These are phyloP conservation scores for Ooceraea biroi DNA, from an alignment of 1,140 invertebrate species.

Conservation along the genomic window DNA sequence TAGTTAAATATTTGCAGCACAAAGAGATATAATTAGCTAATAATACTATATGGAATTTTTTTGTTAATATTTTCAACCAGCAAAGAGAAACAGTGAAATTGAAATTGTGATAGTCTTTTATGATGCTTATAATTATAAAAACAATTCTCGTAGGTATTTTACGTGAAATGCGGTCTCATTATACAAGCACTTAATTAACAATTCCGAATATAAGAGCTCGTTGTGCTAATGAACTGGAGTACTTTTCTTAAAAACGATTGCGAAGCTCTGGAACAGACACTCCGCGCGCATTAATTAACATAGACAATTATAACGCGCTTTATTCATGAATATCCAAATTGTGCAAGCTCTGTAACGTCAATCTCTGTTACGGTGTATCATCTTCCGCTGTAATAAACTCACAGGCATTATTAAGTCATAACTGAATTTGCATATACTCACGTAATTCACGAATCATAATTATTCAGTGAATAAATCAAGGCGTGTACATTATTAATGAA, in stretches of 20 bases:
- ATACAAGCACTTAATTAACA: constrained; percentile 15
- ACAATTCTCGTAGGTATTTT: too few species aligned
- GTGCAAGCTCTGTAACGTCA: not conserved
- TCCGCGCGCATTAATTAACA: constrained; percentile 12
- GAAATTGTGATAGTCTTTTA: too few species aligned
- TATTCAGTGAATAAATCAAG: constrained; percentile 15
- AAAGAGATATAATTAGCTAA: too few species aligned
- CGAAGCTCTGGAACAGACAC: not conserved
- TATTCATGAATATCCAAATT: constrained; percentile 8
- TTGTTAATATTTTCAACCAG: not conserved
- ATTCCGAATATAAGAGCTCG: not conserved
- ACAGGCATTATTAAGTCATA: constrained; percentile 28
- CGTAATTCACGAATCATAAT: not conserved
- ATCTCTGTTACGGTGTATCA: not conserved
- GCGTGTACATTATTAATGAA: not conserved
- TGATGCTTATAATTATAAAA: too few species aligned
- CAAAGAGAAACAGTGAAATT: not conserved
- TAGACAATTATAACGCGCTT: not conserved
- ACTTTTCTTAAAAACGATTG: constrained; percentile 19
- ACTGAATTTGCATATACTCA: constrained; percentile 1
- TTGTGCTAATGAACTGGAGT: constrained; percentile 38
- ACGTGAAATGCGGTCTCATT: too few species aligned
- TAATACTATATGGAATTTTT: too few species aligned
- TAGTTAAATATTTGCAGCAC: too few species aligned
- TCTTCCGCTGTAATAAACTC: constrained; percentile 1